phyloP scores from a whole-genome alignment of 2,888 invertebrate species.

The Melanchra persicariae region DNA sequence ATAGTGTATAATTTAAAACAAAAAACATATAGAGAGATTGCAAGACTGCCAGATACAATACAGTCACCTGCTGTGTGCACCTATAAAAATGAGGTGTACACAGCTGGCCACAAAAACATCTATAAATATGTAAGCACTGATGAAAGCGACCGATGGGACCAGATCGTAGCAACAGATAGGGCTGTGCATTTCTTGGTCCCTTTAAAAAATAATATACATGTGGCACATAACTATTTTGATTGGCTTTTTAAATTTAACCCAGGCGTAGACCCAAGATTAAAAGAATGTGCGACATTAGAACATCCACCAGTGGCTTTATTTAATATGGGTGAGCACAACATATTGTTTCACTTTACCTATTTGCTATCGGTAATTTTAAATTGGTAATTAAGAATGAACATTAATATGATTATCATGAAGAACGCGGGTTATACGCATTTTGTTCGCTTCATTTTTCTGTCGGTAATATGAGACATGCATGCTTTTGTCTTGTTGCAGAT shows the following conservation, averaged over 20 bases:
- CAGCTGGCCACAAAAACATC: slow-evolving; percentile 78
- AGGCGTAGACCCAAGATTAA: slow-evolving; percentile 70
- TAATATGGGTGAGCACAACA: slow-evolving; percentile 78
- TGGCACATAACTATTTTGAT: slow-evolving; percentile 81
- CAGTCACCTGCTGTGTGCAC: slow-evolving; percentile 83
- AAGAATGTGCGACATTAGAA: slow-evolving; percentile 72
- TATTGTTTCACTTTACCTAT: background rate
- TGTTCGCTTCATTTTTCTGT: background rate
- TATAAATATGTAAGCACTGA: slow-evolving; percentile 77
- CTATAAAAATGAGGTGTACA: slow-evolving; percentile 78
- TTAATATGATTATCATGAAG: too few relatives aligned
- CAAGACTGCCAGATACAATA: slow-evolving; percentile 80
- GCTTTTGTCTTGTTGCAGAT: slow-evolving; percentile 71
- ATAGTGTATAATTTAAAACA: slow-evolving; percentile 80
- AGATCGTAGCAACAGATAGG: too few relatives aligned
- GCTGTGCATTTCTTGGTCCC: slow-evolving; percentile 79
- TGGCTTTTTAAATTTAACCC: slow-evolving; percentile 81
- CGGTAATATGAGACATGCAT: background rate
- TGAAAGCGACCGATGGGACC: slow-evolving; percentile 74
- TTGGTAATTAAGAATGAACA: too few relatives aligned
- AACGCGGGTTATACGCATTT: background rate
- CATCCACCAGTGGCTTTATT: slow-evolving; percentile 79
- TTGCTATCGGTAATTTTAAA: background rate
- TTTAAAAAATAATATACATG: slow-evolving; percentile 80
- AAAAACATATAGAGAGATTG: slow-evolving; percentile 76